These are phyloP conservation scores for Apteryx owenii DNA, from an alignment of 2,113 vertebrate genomes.

Conservation along the genomic window DNA sequence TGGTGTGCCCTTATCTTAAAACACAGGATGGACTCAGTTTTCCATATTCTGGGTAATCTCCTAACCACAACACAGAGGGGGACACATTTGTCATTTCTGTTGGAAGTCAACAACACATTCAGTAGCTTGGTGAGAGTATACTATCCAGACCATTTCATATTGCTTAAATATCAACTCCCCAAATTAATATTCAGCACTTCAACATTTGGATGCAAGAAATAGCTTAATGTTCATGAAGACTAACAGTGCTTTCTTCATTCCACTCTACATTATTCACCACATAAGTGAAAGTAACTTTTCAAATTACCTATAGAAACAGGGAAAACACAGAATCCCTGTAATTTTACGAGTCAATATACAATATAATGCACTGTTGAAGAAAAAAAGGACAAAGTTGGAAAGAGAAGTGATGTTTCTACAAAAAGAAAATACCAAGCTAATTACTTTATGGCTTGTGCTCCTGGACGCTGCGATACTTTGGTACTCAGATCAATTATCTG, in stretches of 20 bases:
- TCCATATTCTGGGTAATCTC: not conserved
- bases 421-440: constrained; percentile 26
- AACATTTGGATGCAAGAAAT: not conserved
- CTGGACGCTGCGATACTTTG: constrained; percentile 90
- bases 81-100: accelerated
- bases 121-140: not conserved
- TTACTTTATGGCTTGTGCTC: constrained; percentile 94
- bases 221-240: not conserved
- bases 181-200: not conserved
- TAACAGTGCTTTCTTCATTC: not conserved
- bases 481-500: constrained; percentile 92
- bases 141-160: not conserved
- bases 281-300: not conserved
- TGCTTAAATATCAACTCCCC: not conserved
- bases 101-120: not conserved
- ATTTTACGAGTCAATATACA: not conserved
- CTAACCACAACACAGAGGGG: not conserved
- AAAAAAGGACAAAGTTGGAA: not conserved
- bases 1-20: not conserved
- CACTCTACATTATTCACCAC: not conserved
- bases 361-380: not conserved
- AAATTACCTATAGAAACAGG: not conserved
- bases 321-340: not conserved
- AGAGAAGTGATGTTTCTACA: not conserved
- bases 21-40: not conserved